Evolutionary conservation across 2,797 vertebrate species (phyloP), one percentile per base, ranked within the genome.

Genomic region (Falco berigora): DNA sequence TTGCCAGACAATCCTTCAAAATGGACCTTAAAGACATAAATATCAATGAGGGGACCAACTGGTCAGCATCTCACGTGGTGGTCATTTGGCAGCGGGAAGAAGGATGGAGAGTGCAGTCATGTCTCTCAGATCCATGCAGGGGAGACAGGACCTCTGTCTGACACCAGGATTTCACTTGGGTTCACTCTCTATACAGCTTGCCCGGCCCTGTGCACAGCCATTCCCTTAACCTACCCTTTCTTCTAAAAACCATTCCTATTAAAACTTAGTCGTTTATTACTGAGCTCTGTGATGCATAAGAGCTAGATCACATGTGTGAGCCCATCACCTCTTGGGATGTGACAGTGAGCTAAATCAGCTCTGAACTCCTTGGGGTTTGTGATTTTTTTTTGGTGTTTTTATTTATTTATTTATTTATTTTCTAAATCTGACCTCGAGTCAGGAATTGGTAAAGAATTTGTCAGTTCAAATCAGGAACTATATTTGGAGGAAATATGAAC

Each of bases 1-100:
- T 99, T 99, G 96, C 99, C 99, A 2, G 99, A 99, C 88, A 99
- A 86, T 74, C 99, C 99, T 90, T 99, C 99, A 88, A 99, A 99
- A 23, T 91, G 99, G 50, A 99, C 99, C 99, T 99, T 96, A 85
- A 73, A 94, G 55, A 92, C 62, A 87, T 2, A 87, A 96, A 85
- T 64, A 81, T 34, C 79, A 83, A 44, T 15, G 59, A 92, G 77
- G 50, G 73, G 20, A 89, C 28, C 10, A 77, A 85, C 2, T 17
- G 76, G 36, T 74, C 83, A 80, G 36, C 62, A 66, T 21, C 61
- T 34, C 62, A 18, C 2, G 0, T 2, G 4, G 36, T 8, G 22
- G 34, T 12, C 34, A 42, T 50, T 59, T 0, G 4, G 50, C 32
- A 84, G 78, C 78, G 40, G 40, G 40, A 40, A 40, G 40, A 40